Evolutionary conservation across 2,888 invertebrate genomes (phyloP).

Genomic region (Phaedon cochleariae): DNA sequence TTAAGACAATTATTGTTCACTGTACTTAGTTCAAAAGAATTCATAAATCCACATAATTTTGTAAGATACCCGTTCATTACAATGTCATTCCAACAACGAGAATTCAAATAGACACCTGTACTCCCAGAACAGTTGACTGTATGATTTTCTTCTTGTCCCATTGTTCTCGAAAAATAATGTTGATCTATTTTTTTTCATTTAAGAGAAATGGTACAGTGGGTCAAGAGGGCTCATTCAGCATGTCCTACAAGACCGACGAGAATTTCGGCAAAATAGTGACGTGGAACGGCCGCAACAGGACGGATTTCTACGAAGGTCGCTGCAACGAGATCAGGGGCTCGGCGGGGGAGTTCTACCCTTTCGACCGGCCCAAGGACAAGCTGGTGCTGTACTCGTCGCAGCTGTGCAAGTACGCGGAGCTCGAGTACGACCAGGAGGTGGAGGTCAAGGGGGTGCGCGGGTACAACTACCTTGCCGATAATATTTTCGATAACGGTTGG

Average conservation of each 20-base stretch:
- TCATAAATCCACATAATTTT: no score
- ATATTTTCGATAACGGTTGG: conserved; percentile 74
- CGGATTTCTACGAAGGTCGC: conserved; percentile 65
- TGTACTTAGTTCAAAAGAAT: no score
- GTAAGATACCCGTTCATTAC: no score
- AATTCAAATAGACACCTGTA: no score
- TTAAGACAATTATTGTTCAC: no score
- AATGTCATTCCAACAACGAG: no score
- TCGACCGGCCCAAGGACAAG: conserved; percentile 68
- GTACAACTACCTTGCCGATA: conserved; percentile 72
- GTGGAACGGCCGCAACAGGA: conserved; percentile 75
- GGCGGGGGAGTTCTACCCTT: conserved; percentile 82
- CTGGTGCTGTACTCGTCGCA: conserved; percentile 76
- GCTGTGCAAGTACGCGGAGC: conserved; percentile 73
- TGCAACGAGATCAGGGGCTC: conserved; percentile 76
- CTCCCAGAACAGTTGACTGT: no score
- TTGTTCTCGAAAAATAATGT: no score
- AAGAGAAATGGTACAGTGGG: conserved; percentile 79
- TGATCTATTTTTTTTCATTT: conserved; percentile 47
- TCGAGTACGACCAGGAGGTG: conserved; percentile 70
- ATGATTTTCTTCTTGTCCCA: no score
- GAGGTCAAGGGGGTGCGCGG: conserved; percentile 69
- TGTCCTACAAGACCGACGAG: conserved; percentile 73
- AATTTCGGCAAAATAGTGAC: conserved; percentile 74
- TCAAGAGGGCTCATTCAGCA: conserved; percentile 77